A percentile compares a stretch with the other conserved stretches of the same genome.
These are phyloP conservation scores for Taenaris catops DNA, from an alignment of 2,888 invertebrate species.

Conservation along the genomic window DNA sequence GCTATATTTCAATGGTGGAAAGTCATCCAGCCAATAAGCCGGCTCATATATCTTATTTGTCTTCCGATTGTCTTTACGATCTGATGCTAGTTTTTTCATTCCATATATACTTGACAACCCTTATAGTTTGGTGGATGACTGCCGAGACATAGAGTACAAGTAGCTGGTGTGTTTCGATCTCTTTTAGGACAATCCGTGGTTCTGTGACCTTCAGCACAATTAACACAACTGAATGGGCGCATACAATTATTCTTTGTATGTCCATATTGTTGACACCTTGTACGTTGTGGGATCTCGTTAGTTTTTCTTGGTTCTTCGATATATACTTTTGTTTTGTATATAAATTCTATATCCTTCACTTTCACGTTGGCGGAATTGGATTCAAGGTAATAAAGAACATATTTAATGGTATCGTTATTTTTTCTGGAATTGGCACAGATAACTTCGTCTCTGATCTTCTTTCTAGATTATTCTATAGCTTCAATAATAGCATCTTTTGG, in stretches of 20 bases:
- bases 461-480: slow-evolving; percentile 24
- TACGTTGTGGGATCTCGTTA: slow-evolving; percentile 20
- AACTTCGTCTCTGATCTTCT: slow-evolving; percentile 21
- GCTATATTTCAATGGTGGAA: not conserved
- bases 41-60: not conserved
- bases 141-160: slow-evolving; percentile 18
- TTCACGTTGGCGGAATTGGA: slow-evolving; percentile 5
- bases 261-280: slow-evolving; percentile 26
- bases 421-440: slow-evolving; percentile 4
- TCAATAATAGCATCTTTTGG: slow-evolving; percentile 18
- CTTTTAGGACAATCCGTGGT: slow-evolving; percentile 21
- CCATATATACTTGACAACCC: slow-evolving; percentile 3
- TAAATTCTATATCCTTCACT: slow-evolving; percentile 11
- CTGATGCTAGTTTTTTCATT: not conserved
- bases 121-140: slow-evolving; percentile 22
- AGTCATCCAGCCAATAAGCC: not conserved
- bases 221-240: slow-evolving; percentile 24
- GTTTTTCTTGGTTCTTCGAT: slow-evolving; percentile 22
- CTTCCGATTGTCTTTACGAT: not conserved
- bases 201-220: slow-evolving; percentile 24
- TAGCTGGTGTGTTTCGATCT: slow-evolving; percentile 22
- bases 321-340: slow-evolving; percentile 17
- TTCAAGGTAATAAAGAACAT: slow-evolving; percentile 26
- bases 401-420: slow-evolving; percentile 12
- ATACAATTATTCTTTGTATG: slow-evolving; percentile 26